Evolutionary conservation across 2,113 vertebrate species (phyloP).

Genomic region (Dasyornis broadbenti): DNA sequence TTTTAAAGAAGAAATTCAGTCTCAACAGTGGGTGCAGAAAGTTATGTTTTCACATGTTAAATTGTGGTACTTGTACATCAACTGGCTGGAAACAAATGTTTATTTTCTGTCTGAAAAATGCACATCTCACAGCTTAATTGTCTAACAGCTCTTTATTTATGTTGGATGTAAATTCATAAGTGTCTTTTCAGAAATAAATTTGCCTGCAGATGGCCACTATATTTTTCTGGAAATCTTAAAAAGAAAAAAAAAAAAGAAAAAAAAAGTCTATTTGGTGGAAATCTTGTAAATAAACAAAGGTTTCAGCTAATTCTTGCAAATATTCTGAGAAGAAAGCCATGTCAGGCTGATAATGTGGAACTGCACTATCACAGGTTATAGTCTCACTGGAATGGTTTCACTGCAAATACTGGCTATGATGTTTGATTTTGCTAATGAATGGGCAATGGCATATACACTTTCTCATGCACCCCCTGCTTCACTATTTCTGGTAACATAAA

Average conservation of each 20-base stretch:
- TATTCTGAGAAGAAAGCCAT: neutral
- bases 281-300: constrained; percentile 35
- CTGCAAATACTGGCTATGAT: neutral
- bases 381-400: neutral
- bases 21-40: neutral
- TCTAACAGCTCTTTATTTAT: constrained; percentile 36
- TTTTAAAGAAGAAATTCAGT: constrained; percentile 8
- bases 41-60: neutral
- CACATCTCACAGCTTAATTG: constrained; percentile 1
- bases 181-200: constrained; percentile 40
- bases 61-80: constrained; percentile 15
- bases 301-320: constrained; percentile 10
- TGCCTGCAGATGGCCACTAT: neutral
- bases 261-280: constrained; percentile 26
- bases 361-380: neutral
- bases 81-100: constrained; percentile 43
- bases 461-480: neutral
- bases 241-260: neutral
- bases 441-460: neutral
- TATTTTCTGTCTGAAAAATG: constrained; percentile 58
- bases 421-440: constrained; percentile 3
- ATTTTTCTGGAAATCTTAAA: constrained; percentile 15
- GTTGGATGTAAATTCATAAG: constrained; percentile 34
- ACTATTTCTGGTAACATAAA: constrained; percentile 1
- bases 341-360: neutral